Percentiles rank a stretch among this genome's conserved stretches.
phyloP scores from a whole-genome alignment of 2,888 invertebrate genomes.

The Timandra comae region DNA sequence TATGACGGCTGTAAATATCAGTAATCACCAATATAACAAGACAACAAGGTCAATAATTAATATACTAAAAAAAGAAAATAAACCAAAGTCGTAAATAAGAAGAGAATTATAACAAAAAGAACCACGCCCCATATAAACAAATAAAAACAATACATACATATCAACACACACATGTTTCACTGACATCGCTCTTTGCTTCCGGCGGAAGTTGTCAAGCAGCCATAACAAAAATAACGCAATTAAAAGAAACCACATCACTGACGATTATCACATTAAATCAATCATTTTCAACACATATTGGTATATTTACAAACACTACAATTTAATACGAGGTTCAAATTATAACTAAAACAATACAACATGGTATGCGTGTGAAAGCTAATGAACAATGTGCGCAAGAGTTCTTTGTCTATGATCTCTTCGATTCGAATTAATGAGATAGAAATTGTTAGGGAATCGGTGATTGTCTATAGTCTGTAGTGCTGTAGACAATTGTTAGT shows the following conservation, averaged over 20 bases:
- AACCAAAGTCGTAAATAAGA: too few relatives aligned
- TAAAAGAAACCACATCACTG: slow-evolving; percentile 62
- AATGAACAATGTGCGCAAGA: slow-evolving; percentile 13
- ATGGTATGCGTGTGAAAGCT: slow-evolving; percentile 40
- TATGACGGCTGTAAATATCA: too few relatives aligned
- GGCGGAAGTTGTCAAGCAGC: slow-evolving; percentile 60
- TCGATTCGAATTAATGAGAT: slow-evolving; percentile 26
- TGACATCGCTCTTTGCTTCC: slow-evolving; percentile 49
- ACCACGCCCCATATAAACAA: too few relatives aligned
- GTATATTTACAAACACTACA: not conserved
- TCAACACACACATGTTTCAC: slow-evolving; percentile 55
- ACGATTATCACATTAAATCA: too few relatives aligned
- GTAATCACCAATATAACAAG: too few relatives aligned
- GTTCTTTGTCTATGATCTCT: slow-evolving; percentile 16
- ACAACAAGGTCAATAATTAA: too few relatives aligned
- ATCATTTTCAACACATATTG: slow-evolving; percentile 13
- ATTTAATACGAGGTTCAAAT: slow-evolving; percentile 7
- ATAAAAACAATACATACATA: slow-evolving; percentile 63
- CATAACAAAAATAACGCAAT: slow-evolving; percentile 64
- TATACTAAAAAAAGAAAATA: too few relatives aligned
- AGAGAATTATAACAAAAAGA: too few relatives aligned
- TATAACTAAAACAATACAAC: slow-evolving; percentile 30
- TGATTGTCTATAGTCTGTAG: slow-evolving; percentile 1
- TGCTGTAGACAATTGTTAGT: not conserved
- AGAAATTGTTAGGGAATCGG: slow-evolving; percentile 30